Percentiles rank a stretch among this genome's conserved stretches.
phyloP scores from a whole-genome alignment of 1,140 invertebrate species.

The Drosophila truncata region DNA sequence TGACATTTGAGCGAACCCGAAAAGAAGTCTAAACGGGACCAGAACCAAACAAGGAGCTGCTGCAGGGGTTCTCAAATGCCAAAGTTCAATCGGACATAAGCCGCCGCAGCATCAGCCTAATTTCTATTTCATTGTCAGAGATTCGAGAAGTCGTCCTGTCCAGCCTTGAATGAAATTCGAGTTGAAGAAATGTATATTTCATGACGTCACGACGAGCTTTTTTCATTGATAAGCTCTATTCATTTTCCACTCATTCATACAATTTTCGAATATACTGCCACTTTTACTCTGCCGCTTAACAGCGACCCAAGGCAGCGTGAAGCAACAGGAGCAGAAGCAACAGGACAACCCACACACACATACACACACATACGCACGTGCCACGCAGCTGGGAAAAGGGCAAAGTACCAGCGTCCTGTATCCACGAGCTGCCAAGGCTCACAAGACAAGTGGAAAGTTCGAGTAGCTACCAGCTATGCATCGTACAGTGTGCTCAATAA shows the following conservation, averaged over 20 bases:
- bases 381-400: conserved; percentile 58
- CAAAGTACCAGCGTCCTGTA: conserved; percentile 57
- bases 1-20: conserved; percentile 42
- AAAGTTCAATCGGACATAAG: conserved; percentile 53
- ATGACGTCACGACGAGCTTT: conserved; percentile 63
- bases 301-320: conserved; percentile 5
- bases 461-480: neutral
- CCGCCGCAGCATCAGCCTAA: neutral
- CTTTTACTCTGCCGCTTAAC: conserved; percentile 24
- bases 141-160: conserved; percentile 4
- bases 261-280: conserved; percentile 14
- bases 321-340: conserved; percentile 22
- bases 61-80: conserved; percentile 24
- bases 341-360: conserved; percentile 66
- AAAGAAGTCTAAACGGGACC: neutral
- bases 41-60: neutral
- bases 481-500: conserved; percentile 15
- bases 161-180: conserved; percentile 51
- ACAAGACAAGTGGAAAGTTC: conserved; percentile 44
- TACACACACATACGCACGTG: conserved; percentile 65
- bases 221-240: conserved; percentile 64
- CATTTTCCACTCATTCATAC: conserved; percentile 57
- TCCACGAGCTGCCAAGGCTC: conserved; percentile 11
- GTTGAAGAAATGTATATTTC: neutral
- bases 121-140: neutral